These are phyloP conservation scores for Cyphomyrmex costatus DNA, from an alignment of 1,140 invertebrate genomes.

Conservation along the genomic window DNA sequence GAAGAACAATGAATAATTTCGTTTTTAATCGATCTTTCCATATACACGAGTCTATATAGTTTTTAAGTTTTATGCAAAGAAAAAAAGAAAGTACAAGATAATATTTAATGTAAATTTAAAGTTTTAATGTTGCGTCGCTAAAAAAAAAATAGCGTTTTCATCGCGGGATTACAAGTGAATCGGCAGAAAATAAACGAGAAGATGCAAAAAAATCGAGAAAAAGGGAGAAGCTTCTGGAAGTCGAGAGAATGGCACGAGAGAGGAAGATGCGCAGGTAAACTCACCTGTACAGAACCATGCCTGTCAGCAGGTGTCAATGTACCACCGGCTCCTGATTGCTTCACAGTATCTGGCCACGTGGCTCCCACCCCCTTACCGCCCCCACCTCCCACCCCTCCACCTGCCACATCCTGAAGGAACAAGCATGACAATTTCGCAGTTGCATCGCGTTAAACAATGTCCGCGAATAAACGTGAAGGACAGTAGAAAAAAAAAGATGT, in stretches of 20 bases:
- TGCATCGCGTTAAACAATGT: constrained; percentile 78
- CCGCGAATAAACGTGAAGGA: constrained; percentile 21
- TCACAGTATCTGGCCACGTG: constrained; percentile 88
- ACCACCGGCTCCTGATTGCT: constrained; percentile 90
- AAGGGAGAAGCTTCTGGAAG: constrained; percentile 13
- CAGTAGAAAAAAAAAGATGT: constrained; percentile 21
- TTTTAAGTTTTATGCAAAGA: neutral
- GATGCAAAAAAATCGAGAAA: constrained; percentile 49
- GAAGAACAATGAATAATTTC: constrained; percentile 23
- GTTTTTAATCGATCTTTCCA: constrained; percentile 20
- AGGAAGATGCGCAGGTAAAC: constrained; percentile 80
- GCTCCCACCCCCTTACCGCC: constrained; percentile 89
- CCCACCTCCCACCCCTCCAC: constrained; percentile 87
- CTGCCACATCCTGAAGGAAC: constrained; percentile 87
- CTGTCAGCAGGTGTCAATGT: constrained; percentile 96
- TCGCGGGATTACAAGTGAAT: neutral
- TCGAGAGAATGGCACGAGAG: constrained; percentile 18
- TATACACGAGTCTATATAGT: neutral
- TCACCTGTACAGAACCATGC: constrained; percentile 97
- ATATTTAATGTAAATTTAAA: constrained; percentile 1
- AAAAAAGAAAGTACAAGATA: neutral
- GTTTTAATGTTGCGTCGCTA: neutral
- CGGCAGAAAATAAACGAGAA: constrained; percentile 21
- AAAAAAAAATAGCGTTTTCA: neutral
- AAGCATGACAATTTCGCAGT: constrained; percentile 83